Percentiles rank a stretch among this genome's conserved stretches.
phyloP scores from a whole-genome alignment of 2,888 invertebrate genomes.

The Bruchidius siliquastri region DNA sequence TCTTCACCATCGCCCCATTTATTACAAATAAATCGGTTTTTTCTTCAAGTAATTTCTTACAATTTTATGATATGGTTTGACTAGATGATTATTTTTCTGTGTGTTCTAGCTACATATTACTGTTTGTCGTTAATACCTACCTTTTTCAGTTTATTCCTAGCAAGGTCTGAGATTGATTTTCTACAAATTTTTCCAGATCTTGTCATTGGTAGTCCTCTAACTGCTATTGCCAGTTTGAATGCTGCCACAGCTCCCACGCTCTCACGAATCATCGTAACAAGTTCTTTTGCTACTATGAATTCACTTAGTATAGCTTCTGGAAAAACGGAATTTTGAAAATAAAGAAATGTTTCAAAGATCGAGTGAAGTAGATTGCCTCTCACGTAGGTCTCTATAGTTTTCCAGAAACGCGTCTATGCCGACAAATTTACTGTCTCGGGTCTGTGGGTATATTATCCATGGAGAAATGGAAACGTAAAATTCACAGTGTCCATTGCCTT shows the following conservation, averaged over 20 bases:
- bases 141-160: conserved; percentile 72
- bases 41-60: no score
- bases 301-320: conserved; percentile 52
- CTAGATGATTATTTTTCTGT: no score
- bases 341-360: not conserved
- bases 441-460: no score
- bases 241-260: conserved; percentile 85
- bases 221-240: conserved; percentile 74
- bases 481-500: no score
- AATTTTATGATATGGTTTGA: no score
- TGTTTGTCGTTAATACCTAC: no score
- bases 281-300: conserved; percentile 52
- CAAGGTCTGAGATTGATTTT: conserved; percentile 80
- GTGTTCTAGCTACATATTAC: not conserved
- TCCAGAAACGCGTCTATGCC: not conserved
- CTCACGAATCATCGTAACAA: conserved; percentile 57
- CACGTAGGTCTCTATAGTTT: no score
- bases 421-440: no score
- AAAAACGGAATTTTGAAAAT: conserved; percentile 15
- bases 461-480: no score
- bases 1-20: no score
- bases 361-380: no score
- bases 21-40: no score
- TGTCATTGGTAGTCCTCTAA: conserved; percentile 79
- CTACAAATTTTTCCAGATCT: conserved; percentile 78